Evolutionary conservation across 1,140 invertebrate species (phyloP), one percentile per base, ranked within the genome.

Genomic region (Drosophila sproati): DNA sequence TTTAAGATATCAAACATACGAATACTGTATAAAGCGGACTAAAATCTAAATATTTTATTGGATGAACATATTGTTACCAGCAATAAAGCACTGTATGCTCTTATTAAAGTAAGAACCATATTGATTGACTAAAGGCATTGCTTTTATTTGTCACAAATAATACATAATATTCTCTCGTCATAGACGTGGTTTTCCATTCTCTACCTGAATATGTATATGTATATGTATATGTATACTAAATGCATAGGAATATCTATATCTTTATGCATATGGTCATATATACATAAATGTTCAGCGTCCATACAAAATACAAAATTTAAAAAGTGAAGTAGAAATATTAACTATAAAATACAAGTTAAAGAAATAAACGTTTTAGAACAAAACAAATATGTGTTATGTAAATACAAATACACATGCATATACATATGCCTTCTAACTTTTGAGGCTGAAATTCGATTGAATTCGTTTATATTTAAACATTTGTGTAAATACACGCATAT

Each of bases 381-480:
- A 62, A 50, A 45, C 43, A 12, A 69, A 39, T 54, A 34, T 51
- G 34, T 34, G 56, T 52, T n/a, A 31, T 31, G 50, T 10, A 56
- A 8, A 41, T 4, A 47, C 31, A 57, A 12, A 39, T 29, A 52
- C 5, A 62, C 37, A 61, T 12, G 34, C 62, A 51, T 43, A 67
- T 8, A 41, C 41, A 56, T 48, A 64, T 59, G 59, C 48, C 56
- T 57, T 71, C 37, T 54, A 66, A 54, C 39, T 64, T 43, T 73
- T 77, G 74, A 77, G 74, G 74, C 74, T 73, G 51, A 77, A 68
- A 51, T 68, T 68, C 43, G 37, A 52, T 73, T 61, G 12, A 48
- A 57, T 59, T 68, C 57, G 8, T 68, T 68, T 57, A 73, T 51
- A 62, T 39, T 52, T 32, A 47, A 28, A 45, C 66, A 48, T 39